Evolutionary conservation across 2,113 vertebrate species (phyloP).

Genomic region (Oriolus oriolus): DNA sequence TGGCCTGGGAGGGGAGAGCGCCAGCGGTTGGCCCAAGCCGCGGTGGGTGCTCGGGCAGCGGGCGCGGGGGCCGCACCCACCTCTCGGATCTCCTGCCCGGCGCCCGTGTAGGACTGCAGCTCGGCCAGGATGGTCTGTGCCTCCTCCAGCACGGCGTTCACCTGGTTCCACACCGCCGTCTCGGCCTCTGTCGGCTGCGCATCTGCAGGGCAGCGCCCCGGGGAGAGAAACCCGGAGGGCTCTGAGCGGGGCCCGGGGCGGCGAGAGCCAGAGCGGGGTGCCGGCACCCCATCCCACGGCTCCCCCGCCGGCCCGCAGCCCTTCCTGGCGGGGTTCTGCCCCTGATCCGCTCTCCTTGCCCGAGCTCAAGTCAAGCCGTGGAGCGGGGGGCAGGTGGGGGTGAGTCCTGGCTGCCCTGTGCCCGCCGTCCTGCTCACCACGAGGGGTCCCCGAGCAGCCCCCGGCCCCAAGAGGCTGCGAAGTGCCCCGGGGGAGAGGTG

Average conservation of each 20-base stretch:
- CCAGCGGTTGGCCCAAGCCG: fast-evolving
- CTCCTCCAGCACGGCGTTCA: conserved; percentile 89
- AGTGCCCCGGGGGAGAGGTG: neutral
- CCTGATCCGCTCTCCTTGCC: neutral
- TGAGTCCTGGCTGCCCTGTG: neutral
- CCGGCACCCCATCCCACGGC: neutral
- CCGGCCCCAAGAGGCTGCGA: neutral
- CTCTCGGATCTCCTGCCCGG: conserved; percentile 91
- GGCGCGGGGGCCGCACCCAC: conserved; percentile 41
- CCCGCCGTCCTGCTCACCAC: neutral
- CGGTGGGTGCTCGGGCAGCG: fast-evolving
- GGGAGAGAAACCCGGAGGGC: conserved; percentile 41
- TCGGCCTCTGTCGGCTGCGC: conserved; percentile 92
- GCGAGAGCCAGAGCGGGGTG: neutral
- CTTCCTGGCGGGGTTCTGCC: neutral
- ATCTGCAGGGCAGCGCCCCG: conserved; percentile 72
- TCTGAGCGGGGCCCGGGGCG: neutral
- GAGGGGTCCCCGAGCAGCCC: neutral
- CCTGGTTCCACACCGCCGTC: conserved; percentile 91
- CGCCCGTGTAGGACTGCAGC: conserved; percentile 89
- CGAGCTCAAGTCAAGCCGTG: neutral
- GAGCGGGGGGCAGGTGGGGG: neutral
- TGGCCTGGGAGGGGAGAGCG: conserved; percentile 71
- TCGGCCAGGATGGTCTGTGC: conserved; percentile 86
- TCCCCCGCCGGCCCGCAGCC: neutral